Conservation (phyloP, 2,888 invertebrate species). For the Drosophila parthenogenetica region DNA sequence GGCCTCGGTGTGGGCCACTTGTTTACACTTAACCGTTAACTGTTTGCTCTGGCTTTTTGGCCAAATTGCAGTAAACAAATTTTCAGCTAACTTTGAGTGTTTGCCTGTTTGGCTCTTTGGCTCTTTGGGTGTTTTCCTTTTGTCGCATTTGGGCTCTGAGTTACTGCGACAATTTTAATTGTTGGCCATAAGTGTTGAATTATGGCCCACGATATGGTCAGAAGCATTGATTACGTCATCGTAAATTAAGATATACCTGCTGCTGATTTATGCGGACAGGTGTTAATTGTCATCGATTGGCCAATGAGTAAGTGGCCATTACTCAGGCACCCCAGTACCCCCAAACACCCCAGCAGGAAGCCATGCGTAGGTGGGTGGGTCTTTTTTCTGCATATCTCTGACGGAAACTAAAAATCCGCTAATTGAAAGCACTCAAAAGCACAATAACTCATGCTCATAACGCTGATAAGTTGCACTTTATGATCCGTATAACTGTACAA, state of each 20-base stretch:
- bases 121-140: conserved; percentile 15
- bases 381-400: conserved; percentile 18
- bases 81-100: conserved; percentile 19
- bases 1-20: conserved; percentile 53
- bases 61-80: conserved; percentile 46
- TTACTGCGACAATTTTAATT: conserved; percentile 74
- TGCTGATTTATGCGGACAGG: conserved; percentile 61
- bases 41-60: conserved; percentile 18
- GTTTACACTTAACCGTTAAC: conserved; percentile 51
- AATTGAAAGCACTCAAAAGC: conserved; percentile 64
- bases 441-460: conserved; percentile 42
- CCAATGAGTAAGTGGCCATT: conserved; percentile 54
- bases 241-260: conserved; percentile 72
- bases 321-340: conserved; percentile 31
- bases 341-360: conserved; percentile 44
- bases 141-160: conserved; percentile 42
- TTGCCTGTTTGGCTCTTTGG: background rate
- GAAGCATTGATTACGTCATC: conserved; percentile 71
- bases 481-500: conserved; percentile 31
- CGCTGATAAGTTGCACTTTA: conserved; percentile 58
- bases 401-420: conserved; percentile 45
- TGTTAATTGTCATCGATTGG: conserved; percentile 64
- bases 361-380: conserved; percentile 28
- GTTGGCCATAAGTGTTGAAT: conserved; percentile 57
- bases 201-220: conserved; percentile 57